A percentile compares a stretch with the other conserved stretches of the same genome.
Evolutionary conservation across 2,797 vertebrate genomes (phyloP).

Genomic region (Botia almorhae): DNA sequence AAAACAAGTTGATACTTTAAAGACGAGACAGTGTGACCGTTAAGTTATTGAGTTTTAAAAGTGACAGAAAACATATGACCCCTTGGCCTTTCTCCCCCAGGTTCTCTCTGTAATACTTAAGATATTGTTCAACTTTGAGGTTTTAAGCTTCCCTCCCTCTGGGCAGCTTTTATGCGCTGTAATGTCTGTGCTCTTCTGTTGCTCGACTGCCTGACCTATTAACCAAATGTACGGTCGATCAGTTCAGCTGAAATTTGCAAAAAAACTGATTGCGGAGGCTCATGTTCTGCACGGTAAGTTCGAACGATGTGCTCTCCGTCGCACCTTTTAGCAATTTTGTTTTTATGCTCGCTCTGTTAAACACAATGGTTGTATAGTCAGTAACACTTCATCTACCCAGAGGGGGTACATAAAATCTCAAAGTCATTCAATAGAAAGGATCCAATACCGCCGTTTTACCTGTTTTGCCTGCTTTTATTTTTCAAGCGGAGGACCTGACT

Average conservation of each 20-base stretch:
- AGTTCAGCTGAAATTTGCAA: constrained; percentile 45
- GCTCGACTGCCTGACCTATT: constrained; percentile 54
- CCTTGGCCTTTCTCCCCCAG: constrained; percentile 43
- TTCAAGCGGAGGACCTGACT: constrained; percentile 21
- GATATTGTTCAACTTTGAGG: constrained; percentile 53
- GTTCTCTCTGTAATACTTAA: constrained; percentile 56
- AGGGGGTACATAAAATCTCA: constrained; percentile 55
- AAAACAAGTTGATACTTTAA: constrained; percentile 52
- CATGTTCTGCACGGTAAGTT: constrained; percentile 46
- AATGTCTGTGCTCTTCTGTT: constrained; percentile 49
- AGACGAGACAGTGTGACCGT: constrained; percentile 33
- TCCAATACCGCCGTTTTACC: constrained; percentile 37
- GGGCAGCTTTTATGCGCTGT: constrained; percentile 51
- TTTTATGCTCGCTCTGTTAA: constrained; percentile 60
- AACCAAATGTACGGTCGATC: constrained; percentile 52
- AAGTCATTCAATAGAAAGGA: constrained; percentile 38
- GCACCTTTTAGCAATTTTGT: constrained; percentile 43
- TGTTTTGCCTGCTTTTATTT: constrained; percentile 29
- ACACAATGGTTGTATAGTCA: constrained; percentile 55
- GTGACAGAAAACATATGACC: constrained; percentile 52
- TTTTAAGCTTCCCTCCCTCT: constrained; percentile 43
- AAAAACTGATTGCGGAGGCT: constrained; percentile 40
- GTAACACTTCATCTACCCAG: constrained; percentile 53
- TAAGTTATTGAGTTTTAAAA: constrained; percentile 62
- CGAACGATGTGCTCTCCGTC: constrained; percentile 33